phyloP scores from a whole-genome alignment of 2,888 invertebrate species.

The Bhutanitis thaidina region DNA sequence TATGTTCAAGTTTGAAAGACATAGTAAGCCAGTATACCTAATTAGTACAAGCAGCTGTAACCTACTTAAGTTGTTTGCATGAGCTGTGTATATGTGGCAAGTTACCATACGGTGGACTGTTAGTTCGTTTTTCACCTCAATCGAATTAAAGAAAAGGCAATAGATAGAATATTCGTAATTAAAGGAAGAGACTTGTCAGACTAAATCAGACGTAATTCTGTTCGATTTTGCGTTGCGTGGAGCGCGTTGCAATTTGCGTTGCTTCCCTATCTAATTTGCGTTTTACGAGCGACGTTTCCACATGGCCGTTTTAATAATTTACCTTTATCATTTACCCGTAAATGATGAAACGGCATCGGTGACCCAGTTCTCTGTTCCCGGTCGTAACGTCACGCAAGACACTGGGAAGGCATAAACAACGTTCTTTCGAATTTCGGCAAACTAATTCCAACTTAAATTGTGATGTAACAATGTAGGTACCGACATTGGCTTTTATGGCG shows the following conservation, averaged over 20 bases:
- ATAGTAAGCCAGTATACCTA: too few species aligned
- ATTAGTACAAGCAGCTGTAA: too few species aligned
- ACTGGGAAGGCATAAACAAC: constrained; percentile 29
- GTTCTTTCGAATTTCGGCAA: constrained; percentile 24
- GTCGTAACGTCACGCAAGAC: constrained; percentile 50
- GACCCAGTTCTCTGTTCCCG: constrained; percentile 57
- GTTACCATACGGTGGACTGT: too few species aligned
- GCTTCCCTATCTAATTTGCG: constrained; percentile 7
- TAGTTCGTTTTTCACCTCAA: too few species aligned
- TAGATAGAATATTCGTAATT: too few species aligned
- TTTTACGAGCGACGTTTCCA: constrained; percentile 11
- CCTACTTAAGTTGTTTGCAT: too few species aligned
- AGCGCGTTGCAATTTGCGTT: neutral
- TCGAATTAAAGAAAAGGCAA: too few species aligned
- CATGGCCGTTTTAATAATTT: constrained; percentile 45
- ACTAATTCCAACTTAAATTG: constrained; percentile 33
- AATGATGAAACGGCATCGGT: constrained; percentile 51
- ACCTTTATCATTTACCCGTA: constrained; percentile 60
- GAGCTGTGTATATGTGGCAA: too few species aligned
- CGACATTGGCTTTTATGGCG: neutral
- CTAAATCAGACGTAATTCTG: too few species aligned
- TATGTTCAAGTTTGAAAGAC: too few species aligned
- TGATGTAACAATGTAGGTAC: neutral
- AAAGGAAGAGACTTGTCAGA: too few species aligned
- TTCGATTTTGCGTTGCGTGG: too few species aligned